These are phyloP conservation scores for Myotis vivesi DNA, from an alignment of 2,797 vertebrate genomes.

Conservation along the genomic window DNA sequence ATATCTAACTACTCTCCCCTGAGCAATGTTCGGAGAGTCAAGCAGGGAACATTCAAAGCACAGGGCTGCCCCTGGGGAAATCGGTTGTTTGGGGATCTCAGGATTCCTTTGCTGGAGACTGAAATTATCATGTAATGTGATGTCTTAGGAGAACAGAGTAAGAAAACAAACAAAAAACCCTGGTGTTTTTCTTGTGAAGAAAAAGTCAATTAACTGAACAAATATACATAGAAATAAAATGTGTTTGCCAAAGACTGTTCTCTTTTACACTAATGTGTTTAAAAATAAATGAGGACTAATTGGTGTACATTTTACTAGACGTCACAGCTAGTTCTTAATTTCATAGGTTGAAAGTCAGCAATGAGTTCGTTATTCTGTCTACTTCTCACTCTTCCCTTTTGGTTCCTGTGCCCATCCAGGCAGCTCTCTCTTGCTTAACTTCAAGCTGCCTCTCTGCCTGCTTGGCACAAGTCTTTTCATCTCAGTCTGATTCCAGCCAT, in stretches of 20 bases:
- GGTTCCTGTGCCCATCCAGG: not conserved
- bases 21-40: conserved; percentile 60
- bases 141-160: not conserved
- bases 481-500: not conserved
- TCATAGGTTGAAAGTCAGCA: not conserved
- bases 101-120: not conserved
- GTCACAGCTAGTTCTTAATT: not conserved
- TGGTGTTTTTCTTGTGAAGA: not conserved
- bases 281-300: conserved; percentile 18
- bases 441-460: not conserved
- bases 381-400: not conserved
- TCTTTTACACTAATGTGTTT: conserved; percentile 19
- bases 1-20: conserved; percentile 73
- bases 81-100: not conserved
- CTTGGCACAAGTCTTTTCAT: not conserved
- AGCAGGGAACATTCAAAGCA: conserved; percentile 41
- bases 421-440: not conserved
- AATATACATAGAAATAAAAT: conserved; percentile 35
- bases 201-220: conserved; percentile 45
- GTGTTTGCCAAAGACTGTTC: not conserved
- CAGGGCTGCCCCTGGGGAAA: not conserved
- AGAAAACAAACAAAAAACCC: not conserved
- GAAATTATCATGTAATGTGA: not conserved
- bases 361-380: not conserved
- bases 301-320: not conserved